Conservation (phyloP, 2,113 vertebrate genomes). For the Cisticola juncidis region DNA sequence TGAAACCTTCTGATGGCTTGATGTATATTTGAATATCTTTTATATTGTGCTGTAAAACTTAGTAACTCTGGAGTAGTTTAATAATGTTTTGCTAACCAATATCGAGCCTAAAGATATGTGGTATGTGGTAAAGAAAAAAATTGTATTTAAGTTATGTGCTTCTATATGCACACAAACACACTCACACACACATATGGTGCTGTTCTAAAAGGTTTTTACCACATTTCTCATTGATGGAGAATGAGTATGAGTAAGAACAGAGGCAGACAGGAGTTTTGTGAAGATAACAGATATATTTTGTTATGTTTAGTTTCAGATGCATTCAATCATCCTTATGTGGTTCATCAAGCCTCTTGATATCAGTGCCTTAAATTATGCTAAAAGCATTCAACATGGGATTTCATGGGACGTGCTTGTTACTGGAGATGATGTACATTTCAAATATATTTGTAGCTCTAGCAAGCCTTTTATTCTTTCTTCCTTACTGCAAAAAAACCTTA, state of each 20-base stretch:
- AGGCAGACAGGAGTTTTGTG: neutral
- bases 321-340: fast-evolving
- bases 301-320: neutral
- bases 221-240: neutral
- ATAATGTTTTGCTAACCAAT: neutral
- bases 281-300: neutral
- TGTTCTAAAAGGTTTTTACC: neutral
- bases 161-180: fast-evolving
- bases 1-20: neutral
- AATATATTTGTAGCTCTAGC: neutral
- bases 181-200: neutral
- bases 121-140: neutral
- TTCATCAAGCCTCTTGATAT: neutral
- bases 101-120: neutral
- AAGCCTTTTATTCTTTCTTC: neutral
- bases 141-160: neutral
- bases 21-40: neutral
- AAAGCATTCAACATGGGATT: neutral
- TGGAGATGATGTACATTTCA: neutral
- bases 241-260: neutral
- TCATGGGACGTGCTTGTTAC: fast-evolving
- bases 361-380: neutral
- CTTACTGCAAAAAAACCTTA: neutral
- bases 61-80: neutral
- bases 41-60: neutral